Evolutionary conservation across 2,888 invertebrate species (phyloP), one percentile per base, ranked within the genome.

Genomic region (Onthophagus sagittarius): DNA sequence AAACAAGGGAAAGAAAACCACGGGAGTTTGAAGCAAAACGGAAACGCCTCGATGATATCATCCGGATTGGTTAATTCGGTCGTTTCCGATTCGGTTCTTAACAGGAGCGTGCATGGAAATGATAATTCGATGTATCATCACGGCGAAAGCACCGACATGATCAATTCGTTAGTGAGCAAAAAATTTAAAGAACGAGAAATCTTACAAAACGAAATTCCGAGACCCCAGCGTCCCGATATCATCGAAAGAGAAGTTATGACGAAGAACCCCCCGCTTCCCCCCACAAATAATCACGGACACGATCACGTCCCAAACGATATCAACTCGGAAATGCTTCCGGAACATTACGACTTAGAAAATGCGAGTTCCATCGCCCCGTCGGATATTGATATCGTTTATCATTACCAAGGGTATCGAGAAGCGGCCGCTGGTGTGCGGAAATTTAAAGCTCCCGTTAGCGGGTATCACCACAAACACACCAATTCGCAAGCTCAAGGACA

Each of bases 301-400:
- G 93, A 94, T 75, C 93, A 93, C 79, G 91, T 91, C 31, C 89
- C 88, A 64, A 91, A 93, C 71, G 94, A 95, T 81, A 87, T 95
- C 79, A 90, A 91, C 81, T 92, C 91, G 6, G 94, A 94, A 82
- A 88, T 92, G 76, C 72, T 74, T 15, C 95, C 96, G 0, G 97
- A 97, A 83, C 96, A 97, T 83, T 98, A 98, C 83, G 98, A 98
- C 84, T 87, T 98, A 76, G 98, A 98, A 86, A 98, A 98, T 85
- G 97, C 98, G 0, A 97, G 97, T 84, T 97, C 97, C 0, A 98
- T 98, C 78, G 98, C 98, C 0, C 98, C 98, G 0, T 97, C 97
- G 1, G 98, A 98, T 83, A 97, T 97, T 77, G 98, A 98, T 83
- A 95, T 98, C 76, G 96, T 97, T 9, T 96, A 96, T 81, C 98